Conservation (phyloP, 2,888 invertebrate genomes). For the Rhimphoctona megacephalus region DNA sequence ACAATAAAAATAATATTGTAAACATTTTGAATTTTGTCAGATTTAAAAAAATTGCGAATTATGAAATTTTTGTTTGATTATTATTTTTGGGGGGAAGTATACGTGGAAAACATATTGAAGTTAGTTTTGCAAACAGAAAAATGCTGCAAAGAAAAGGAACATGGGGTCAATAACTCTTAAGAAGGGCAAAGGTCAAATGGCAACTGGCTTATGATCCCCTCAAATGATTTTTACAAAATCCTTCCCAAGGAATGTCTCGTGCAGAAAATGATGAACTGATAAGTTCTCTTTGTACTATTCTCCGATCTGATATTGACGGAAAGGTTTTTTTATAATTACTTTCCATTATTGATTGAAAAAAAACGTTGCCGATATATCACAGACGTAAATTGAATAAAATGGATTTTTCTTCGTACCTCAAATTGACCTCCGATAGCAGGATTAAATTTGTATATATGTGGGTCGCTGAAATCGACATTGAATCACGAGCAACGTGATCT, state of each 20-base stretch:
- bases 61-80: too few relatives aligned
- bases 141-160: background rate
- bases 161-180: background rate
- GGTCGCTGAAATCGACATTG: background rate
- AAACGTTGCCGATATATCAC: background rate
- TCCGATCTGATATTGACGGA: background rate
- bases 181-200: background rate
- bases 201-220: background rate
- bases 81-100: too few relatives aligned
- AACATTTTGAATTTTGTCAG: too few relatives aligned
- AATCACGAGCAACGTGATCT: background rate
- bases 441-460: background rate
- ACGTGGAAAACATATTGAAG: background rate
- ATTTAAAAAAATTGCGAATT: too few relatives aligned
- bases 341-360: background rate
- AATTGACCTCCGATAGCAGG: background rate
- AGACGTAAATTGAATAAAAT: background rate
- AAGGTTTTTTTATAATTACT: slow-evolving; percentile 9
- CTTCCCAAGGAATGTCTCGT: background rate
- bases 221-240: background rate
- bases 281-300: background rate
- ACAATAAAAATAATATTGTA: too few relatives aligned
- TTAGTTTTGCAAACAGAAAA: background rate
- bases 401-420: background rate
- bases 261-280: background rate